Base-by-base conservation (phyloP, 2,113 vertebrate genomes). In the Tragelaphus buxtoni region DNA sequence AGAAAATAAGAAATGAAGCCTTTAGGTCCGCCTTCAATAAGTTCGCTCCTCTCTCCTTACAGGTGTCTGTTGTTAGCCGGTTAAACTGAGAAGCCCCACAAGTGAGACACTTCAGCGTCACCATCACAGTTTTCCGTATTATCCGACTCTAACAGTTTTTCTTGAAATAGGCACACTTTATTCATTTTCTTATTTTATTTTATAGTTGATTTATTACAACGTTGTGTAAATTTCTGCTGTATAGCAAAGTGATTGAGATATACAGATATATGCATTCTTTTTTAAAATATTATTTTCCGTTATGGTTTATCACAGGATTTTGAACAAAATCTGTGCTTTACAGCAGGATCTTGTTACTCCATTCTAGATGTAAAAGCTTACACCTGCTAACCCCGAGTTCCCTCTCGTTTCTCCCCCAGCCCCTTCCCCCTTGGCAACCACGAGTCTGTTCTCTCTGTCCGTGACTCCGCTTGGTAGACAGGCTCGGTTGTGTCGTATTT, bases 21-120 rank as follows among this genome's bases (percentile, higher is more conserved):
- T 18, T 56, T 7, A 1, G 8, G 9, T 3, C 14, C 4, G 5
- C 2, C 12, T 18, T 3, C 9, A 4, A 0, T 60, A 49, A 51
- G 9, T 7, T 3, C 2, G 4, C 1, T 7, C 1, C 24, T 16
- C 5, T 3, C 35, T 1, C 2, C 26, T 30, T 24, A 7, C 35
- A 28, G 26, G 14, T 24, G 35, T 28, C 74, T 9, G 7, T 5
- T 9, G 20, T 18, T 5, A 5, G 26, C 42, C 6, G 1, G 45
- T 45, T 55, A 20, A 30, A 17, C 9, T 4, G 4, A 28, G 18
- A 83, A n/a, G 8, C 4, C 79, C 28, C 76, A 1, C 28, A n/a
- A 1, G 1, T 8, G 3, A 30, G 26, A 24, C 26, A 1, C 22
- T 47, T 7, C 9, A 7, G 7, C 0, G 8, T 39, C 20, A 5